Evolutionary conservation across 2,113 vertebrate species (phyloP), one percentile per base, ranked within the genome.

Genomic region (Illadopsis cleaveri): DNA sequence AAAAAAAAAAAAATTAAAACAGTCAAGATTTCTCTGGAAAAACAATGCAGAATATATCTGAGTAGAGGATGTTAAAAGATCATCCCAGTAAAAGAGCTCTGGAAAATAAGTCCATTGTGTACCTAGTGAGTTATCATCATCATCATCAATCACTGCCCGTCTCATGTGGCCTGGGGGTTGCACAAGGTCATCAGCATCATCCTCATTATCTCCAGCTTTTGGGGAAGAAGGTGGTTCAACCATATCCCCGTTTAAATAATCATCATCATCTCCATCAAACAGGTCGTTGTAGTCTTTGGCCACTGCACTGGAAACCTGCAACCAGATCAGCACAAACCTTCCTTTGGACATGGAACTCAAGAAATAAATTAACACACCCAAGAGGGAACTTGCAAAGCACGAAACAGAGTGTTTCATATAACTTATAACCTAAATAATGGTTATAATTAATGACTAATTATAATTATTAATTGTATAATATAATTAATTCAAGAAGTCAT

Each of bases 81-180:
- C 1, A 2, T 21, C 47, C n/a, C 47, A 78, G 5, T 38, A 86
- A 57, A 45, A 90, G 23, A 54, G 35, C 44, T 86, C 38, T 69
- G 57, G 70, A 71, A 61, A 92, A 51, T 10, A 1, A 81, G 19
- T 78, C 93, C 2, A 14, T n/a, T 77, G 62, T 98, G 82, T 97
- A 99, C 99, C 99, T 82, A 98, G 89, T 10, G 99, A 99, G 96
- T 99, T 99, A 33, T 99, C 99, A 86, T 99, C 48, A 50, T 50
- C 99, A 24, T 99, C 82, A 25, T 99, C 98, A 73, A 99, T 96
- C 60, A 99, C 66, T 10, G 98, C 92, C 23, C 95, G 98, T 95
- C 97, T 98, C 37, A 86, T 75, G 35, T 89, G 97, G 79, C 98
- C 98, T 3, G 98, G 98, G 5, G 97, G 83, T 6, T 98, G 97